A percentile compares a stretch with the other conserved stretches of the same genome.
Conservation (phyloP, 2,888 invertebrate genomes). For the Tenodera sinensis region DNA sequence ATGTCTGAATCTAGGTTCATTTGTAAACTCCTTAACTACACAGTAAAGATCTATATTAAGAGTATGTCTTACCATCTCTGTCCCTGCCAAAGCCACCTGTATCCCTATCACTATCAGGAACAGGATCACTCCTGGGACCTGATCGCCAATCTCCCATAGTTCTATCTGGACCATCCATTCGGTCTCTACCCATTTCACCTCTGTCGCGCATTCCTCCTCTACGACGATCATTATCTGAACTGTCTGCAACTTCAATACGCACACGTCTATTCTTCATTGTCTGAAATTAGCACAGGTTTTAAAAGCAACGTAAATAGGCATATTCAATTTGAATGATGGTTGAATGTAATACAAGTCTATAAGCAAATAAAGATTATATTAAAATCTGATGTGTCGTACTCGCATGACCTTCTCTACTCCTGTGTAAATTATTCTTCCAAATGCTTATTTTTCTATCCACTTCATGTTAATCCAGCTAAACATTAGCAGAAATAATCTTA, state of each 20-base stretch:
- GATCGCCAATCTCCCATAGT: slow-evolving; percentile 75
- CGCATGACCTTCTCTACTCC: too few relatives aligned
- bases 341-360: too few relatives aligned
- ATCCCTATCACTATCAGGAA: slow-evolving; percentile 43
- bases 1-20: too few relatives aligned
- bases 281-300: slow-evolving; percentile 43
- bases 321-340: too few relatives aligned
- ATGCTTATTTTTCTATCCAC: too few relatives aligned
- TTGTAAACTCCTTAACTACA: background rate
- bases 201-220: slow-evolving; percentile 53
- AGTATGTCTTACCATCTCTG: slow-evolving; percentile 21
- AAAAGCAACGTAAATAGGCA: too few relatives aligned
- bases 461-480: too few relatives aligned
- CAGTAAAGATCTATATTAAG: background rate
- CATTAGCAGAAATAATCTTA: too few relatives aligned
- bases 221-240: slow-evolving; percentile 64
- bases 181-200: slow-evolving; percentile 46
- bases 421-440: too few relatives aligned
- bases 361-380: too few relatives aligned
- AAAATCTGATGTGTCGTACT: too few relatives aligned
- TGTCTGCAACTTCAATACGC: slow-evolving; percentile 75
- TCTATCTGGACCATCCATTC: slow-evolving; percentile 60
- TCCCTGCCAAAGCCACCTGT: slow-evolving; percentile 41
- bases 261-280: slow-evolving; percentile 71
- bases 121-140: slow-evolving; percentile 58